A percentile compares a stretch with the other conserved stretches of the same genome.
Evolutionary conservation across 2,113 vertebrate genomes (phyloP).

Genomic region (Peucedramus taeniatus): DNA sequence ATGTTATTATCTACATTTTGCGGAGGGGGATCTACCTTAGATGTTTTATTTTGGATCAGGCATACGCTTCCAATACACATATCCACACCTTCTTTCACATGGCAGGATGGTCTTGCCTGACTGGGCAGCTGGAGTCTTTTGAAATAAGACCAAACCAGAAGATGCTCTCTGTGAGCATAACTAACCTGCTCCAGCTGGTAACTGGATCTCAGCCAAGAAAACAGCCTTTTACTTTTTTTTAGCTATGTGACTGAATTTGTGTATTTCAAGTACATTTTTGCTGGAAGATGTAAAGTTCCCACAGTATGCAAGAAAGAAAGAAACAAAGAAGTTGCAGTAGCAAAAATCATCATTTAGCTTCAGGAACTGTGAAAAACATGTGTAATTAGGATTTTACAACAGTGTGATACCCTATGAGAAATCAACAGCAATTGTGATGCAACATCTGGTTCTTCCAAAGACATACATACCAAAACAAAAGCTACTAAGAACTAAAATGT

Average conservation of each 20-base stretch:
- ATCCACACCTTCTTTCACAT: background rate
- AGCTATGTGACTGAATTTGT: background rate
- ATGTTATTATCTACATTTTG: background rate
- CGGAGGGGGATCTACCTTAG: background rate
- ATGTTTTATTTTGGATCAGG: background rate
- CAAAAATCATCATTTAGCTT: slow-evolving; percentile 7
- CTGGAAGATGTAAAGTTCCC: background rate
- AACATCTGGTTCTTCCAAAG: slow-evolving; percentile 26
- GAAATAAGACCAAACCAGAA: background rate
- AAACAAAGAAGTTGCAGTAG: background rate
- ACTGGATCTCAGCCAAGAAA: background rate
- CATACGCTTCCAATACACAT: background rate
- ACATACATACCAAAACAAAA: background rate
- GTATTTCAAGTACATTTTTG: background rate
- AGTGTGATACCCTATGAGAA: background rate
- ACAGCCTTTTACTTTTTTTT: background rate
- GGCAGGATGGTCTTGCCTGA: background rate
- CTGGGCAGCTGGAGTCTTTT: background rate
- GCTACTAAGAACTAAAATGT: background rate
- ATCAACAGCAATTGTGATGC: slow-evolving; percentile 42
- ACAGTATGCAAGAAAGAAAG: background rate
- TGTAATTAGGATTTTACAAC: slow-evolving; percentile 11
- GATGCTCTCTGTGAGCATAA: background rate
- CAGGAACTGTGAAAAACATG: background rate
- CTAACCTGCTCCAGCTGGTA: background rate